Base-by-base conservation (phyloP, 2,113 vertebrate genomes). In the Clarias batrachus region DNA sequence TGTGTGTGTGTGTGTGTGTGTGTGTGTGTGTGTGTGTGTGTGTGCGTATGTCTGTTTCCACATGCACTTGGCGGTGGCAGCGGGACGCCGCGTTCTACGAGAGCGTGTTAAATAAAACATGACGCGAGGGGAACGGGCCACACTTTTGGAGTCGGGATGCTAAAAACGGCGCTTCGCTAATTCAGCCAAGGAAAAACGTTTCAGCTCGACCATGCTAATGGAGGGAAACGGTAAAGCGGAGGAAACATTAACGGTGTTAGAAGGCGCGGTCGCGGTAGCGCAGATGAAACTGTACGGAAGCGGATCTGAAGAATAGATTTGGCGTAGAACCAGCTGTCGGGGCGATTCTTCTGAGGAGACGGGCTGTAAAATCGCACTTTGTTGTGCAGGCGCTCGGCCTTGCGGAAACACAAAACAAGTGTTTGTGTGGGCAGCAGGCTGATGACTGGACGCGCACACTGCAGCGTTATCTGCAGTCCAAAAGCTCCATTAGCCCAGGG, bases 391-490 rank as follows among this genome's bases (percentile, higher is more conserved):
- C 76, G 81, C 81, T 80, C 86, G 76, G 81, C 81, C 83, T 66
- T 33, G 16, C 14, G 11, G 63, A 79, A 88, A 82, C 80, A 84
- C 81, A 81, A 90, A 87, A 83, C 86, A 90, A 81, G 27, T 62
- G 57, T 81, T 60, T 89, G 91, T 65, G 71, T 84, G 87, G 92
- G 91, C 92, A 93, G 92, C 91, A 90, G 87, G 77, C 92, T 86
- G 91, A 89, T 92, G 88, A 90, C 90, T 91, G 92, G 90, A 90
- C 90, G 91, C 91, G 92, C 94, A 92, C 90, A 92, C 91, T 90
- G 92, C 90, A 92, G 92, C 94, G 93, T 94, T 94, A 94, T 94
- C 93, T 92, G 91, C 91, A 94, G 94, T 93, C 93, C 93, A 92
- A 94, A 93, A 90, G 93, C 92, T 93, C 93, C 92, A 94, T 94